These are phyloP conservation scores for Scortum barcoo DNA, from an alignment of 2,113 vertebrate genomes.

Conservation along the genomic window DNA sequence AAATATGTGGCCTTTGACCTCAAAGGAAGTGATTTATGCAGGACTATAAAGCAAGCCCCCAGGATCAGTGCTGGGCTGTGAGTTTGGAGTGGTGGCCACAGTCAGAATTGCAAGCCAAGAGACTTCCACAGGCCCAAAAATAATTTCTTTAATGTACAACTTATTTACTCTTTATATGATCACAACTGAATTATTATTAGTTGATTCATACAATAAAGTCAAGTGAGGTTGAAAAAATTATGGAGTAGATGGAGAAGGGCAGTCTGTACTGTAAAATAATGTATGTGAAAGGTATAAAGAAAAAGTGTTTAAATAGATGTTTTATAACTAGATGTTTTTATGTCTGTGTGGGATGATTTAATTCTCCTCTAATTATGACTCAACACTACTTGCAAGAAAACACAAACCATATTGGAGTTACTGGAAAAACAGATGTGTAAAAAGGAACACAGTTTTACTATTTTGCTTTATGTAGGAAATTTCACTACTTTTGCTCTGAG, in stretches of 20 bases:
- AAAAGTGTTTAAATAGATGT: neutral
- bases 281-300: too few species aligned
- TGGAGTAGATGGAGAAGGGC: too few species aligned
- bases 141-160: neutral
- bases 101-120: conserved; percentile 36
- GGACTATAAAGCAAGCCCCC: conserved; percentile 69
- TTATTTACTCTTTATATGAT: neutral
- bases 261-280: neutral
- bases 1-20: conserved; percentile 76
- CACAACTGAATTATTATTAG: neutral
- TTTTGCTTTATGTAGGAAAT: too few species aligned
- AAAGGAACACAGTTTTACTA: too few species aligned
- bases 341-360: too few species aligned
- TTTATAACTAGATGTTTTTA: neutral
- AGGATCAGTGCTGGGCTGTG: conserved; percentile 60
- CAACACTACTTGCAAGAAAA: too few species aligned
- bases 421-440: too few species aligned
- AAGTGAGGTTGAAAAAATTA: neutral
- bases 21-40: conserved; percentile 79
- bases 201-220: neutral
- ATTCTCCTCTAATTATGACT: too few species aligned
- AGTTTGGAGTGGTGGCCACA: conserved; percentile 54
- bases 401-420: too few species aligned
- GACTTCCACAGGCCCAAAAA: conserved; percentile 8
- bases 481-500: too few species aligned